Conservation (phyloP, 2,797 vertebrate genomes). For the Salmo trutta region DNA sequence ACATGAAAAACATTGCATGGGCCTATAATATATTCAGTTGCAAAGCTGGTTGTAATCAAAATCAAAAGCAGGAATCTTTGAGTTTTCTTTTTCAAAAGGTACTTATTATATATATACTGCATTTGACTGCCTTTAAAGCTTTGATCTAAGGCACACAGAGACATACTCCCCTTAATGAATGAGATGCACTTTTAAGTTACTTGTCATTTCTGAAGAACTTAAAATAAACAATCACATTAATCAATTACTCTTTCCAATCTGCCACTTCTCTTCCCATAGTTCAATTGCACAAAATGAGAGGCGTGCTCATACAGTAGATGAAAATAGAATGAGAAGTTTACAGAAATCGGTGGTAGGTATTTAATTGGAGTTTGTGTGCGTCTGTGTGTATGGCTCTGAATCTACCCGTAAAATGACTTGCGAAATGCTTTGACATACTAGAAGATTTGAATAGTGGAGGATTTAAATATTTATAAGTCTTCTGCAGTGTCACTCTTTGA, state of each 20-base stretch:
- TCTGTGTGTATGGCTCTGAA: constrained; percentile 69
- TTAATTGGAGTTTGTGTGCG: constrained; percentile 65
- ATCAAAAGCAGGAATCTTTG: neutral
- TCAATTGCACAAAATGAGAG: constrained; percentile 63
- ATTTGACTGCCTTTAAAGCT: neutral
- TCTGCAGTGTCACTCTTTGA: constrained; percentile 77
- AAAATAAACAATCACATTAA: constrained; percentile 66
- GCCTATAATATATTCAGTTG: neutral
- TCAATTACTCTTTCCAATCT: constrained; percentile 58
- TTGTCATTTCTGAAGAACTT: constrained; percentile 66
- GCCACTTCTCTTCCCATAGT: constrained; percentile 45
- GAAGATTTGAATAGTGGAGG: constrained; percentile 77
- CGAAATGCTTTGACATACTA: constrained; percentile 82
- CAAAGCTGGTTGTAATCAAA: neutral
- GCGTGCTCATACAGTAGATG: constrained; percentile 68
- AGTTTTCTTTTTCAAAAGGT: neutral
- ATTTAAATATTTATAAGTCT: constrained; percentile 84
- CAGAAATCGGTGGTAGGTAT: constrained; percentile 66
- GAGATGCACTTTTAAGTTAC: constrained; percentile 67
- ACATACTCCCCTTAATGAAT: constrained; percentile 56
- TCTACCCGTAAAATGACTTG: constrained; percentile 71
- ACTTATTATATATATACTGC: neutral
- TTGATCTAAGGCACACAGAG: constrained; percentile 18
- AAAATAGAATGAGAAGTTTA: constrained; percentile 73
- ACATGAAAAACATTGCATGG: neutral